Evolutionary conservation across 2,888 invertebrate species (phyloP), one percentile per base, ranked within the genome.

Genomic region (Rhagophthalmus giganteus): DNA sequence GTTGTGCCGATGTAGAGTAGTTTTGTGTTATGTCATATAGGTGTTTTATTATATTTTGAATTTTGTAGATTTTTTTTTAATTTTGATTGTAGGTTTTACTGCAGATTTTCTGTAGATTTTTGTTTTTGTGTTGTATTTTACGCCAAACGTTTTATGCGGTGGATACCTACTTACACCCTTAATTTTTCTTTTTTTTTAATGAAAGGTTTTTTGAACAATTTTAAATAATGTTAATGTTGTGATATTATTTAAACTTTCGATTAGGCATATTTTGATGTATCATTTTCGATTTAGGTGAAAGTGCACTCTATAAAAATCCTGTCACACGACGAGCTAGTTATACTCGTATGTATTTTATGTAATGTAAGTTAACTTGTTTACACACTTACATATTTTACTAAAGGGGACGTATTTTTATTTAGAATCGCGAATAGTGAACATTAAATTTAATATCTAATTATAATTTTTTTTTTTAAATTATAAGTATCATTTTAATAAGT

Each of bases 261-360:
- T n/a, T 55, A 38, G 57, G 59, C 58, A 58, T 63, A 62, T 62
- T 60, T 60, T 63, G 63, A 63, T 61, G 63, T 60, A 63, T 58
- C 47, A 1, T 3, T 10, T 10, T 12, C 24, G 9, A 12, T 32
- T 10, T n/a, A n/a, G 1, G 2, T 24, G 7, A 7, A 24, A 24
- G 5, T 24, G 24, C 24, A 24, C 24, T 24, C 10, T 9, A 27
- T 27, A 5, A 27, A 3, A n/a, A n/a, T n/a, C n/a, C n/a, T n/a
- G n/a, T n/a, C n/a, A n/a, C n/a, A n/a, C n/a, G n/a, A n/a, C n/a
- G n/a, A n/a, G n/a, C n/a, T n/a, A n/a, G n/a, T n/a, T 20, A 20
- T 20, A 20, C 7, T 5, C 3, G 3, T 20, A 20, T 7, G 7
- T 20, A 20, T 20, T 5, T 20, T 5, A 20, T 20, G 3, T 20